Evolutionary conservation across 1,140 invertebrate genomes (phyloP).

Genomic region (Drosophila fuyamai): DNA sequence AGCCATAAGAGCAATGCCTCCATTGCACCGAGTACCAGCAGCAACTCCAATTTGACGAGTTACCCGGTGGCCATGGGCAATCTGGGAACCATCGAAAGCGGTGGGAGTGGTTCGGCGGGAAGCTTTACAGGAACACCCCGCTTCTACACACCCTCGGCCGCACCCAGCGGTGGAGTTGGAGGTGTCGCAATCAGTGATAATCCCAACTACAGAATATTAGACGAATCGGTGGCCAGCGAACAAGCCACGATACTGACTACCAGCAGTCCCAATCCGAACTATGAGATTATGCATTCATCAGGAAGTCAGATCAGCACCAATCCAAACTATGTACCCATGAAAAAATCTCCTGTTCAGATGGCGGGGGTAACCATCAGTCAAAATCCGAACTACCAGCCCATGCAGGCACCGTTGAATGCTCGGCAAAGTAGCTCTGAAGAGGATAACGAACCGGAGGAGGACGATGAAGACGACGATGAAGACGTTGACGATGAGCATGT

Average conservation of each 20-base stretch:
- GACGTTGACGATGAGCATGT: constrained; percentile 58
- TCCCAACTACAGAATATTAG: constrained; percentile 69
- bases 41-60: constrained; percentile 71
- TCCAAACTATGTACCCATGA: constrained; percentile 68
- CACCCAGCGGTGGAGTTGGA: constrained; percentile 31
- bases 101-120: constrained; percentile 78
- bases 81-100: constrained; percentile 80
- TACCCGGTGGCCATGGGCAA: constrained; percentile 63
- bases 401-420: constrained; percentile 35
- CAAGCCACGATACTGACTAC: constrained; percentile 52
- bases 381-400: constrained; percentile 70
- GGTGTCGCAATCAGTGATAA: constrained; percentile 59
- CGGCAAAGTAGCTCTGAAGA: constrained; percentile 50
- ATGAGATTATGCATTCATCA: constrained; percentile 67
- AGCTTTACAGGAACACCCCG: constrained; percentile 68
- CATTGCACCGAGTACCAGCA: constrained; percentile 69
- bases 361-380: constrained; percentile 38
- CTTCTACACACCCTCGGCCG: constrained; percentile 66
- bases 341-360: constrained; percentile 26
- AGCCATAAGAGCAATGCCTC: constrained; percentile 78
- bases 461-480: constrained; percentile 58
- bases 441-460: constrained; percentile 35
- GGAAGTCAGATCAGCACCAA: constrained; percentile 38
- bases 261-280: constrained; percentile 74
- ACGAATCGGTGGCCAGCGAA: constrained; percentile 60